Conservation (phyloP, 2,113 vertebrate genomes). For the Syngnathoides biaculeatus region DNA sequence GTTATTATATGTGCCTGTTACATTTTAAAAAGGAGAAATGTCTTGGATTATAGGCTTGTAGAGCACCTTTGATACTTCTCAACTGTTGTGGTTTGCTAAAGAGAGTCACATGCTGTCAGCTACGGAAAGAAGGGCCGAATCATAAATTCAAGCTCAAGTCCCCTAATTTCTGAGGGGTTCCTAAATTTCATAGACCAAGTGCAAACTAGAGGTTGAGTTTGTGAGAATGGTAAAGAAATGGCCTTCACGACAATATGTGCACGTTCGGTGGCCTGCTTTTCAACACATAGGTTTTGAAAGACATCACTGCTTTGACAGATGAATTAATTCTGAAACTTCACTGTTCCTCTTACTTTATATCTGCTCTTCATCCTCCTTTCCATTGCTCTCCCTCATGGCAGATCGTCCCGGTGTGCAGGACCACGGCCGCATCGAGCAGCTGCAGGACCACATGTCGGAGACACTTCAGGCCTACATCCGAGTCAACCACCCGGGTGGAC, state of each 20-base stretch:
- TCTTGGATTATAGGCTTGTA: too few relatives aligned
- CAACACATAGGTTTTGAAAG: not conserved
- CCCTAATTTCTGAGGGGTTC: not conserved
- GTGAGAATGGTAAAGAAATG: not conserved
- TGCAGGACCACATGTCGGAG: constrained; percentile 88
- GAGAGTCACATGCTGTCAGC: not conserved
- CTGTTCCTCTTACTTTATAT: not conserved
- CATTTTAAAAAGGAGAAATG: too few relatives aligned
- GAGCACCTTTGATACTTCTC: not conserved
- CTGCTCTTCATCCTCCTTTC: not conserved
- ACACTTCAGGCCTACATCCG: constrained; percentile 91
- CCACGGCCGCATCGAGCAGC: constrained; percentile 80
- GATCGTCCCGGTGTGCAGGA: constrained; percentile 91
- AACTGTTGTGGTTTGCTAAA: not conserved
- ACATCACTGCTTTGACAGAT: not conserved
- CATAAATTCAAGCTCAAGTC: not conserved
- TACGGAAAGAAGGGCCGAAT: not conserved
- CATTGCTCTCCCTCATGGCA: constrained; percentile 38
- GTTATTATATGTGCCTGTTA: too few relatives aligned
- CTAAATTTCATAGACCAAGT: not conserved
- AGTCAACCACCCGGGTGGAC: constrained; percentile 83
- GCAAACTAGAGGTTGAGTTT: not conserved
- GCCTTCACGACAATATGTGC: not conserved
- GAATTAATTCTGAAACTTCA: not conserved
- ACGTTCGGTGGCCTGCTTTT: not conserved